Conservation (phyloP, 2,888 invertebrate genomes). For the Coelopa pilipes region DNA sequence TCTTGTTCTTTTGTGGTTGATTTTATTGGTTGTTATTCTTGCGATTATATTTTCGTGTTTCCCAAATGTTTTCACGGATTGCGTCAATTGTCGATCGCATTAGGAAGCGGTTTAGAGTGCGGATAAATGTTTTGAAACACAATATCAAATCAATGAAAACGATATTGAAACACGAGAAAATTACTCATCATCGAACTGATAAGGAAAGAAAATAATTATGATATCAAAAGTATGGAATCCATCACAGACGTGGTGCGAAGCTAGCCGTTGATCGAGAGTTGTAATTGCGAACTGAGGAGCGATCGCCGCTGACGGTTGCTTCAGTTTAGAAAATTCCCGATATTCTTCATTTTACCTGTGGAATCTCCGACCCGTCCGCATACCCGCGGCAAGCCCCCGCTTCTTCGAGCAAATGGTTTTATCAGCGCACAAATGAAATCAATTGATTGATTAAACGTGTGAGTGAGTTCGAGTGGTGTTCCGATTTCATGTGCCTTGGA, state of each 20-base stretch:
- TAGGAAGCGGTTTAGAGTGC: too few relatives aligned
- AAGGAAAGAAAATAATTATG: conserved; percentile 44
- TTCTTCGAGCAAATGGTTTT: conserved; percentile 1
- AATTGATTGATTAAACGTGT: conserved; percentile 37
- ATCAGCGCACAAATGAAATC: conserved; percentile 31
- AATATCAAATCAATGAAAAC: too few relatives aligned
- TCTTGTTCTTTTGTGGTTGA: too few relatives aligned
- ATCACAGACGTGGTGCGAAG: conserved; percentile 4
- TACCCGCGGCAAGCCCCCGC: neutral
- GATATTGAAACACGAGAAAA: conserved; percentile 40
- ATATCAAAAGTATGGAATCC: conserved; percentile 19
- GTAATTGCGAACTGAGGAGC: conserved; percentile 27
- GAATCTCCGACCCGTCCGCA: neutral
- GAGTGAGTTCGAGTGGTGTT: conserved; percentile 16
- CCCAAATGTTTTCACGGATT: too few relatives aligned
- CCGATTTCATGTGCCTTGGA: conserved; percentile 19
- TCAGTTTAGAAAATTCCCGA: too few relatives aligned
- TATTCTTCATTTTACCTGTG: neutral
- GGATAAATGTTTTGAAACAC: too few relatives aligned
- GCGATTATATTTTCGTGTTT: too few relatives aligned
- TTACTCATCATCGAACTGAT: conserved; percentile 56
- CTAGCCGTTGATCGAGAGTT: conserved; percentile 17
- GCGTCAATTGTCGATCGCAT: too few relatives aligned
- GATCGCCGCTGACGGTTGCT: neutral
- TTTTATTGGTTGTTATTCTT: too few relatives aligned